Percentiles rank a stretch among this genome's conserved stretches.
phyloP scores from a whole-genome alignment of 2,113 vertebrate species.

The Hippopotamus amphibius region DNA sequence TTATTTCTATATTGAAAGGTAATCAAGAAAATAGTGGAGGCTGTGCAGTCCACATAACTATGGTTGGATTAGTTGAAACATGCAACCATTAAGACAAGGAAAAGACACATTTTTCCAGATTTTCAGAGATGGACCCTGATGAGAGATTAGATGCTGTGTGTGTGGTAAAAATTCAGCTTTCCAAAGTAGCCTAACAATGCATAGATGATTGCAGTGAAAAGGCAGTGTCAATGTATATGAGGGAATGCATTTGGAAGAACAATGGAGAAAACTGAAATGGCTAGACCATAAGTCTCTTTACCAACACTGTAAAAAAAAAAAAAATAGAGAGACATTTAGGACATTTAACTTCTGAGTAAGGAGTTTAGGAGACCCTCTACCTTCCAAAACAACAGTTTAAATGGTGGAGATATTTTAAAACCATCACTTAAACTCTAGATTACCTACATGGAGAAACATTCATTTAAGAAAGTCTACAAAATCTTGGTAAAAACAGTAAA shows the following conservation, averaged over 20 bases:
- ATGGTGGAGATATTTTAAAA: not conserved
- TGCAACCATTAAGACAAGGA: not conserved
- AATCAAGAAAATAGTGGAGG: not conserved
- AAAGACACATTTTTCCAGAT: no score
- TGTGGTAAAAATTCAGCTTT: not conserved
- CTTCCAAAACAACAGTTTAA: not conserved
- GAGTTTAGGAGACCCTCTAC: not conserved
- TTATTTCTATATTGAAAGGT: not conserved
- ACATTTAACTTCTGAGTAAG: not conserved
- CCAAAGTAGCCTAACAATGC: accelerated
- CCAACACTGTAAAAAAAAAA: not conserved
- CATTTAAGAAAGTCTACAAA: not conserved
- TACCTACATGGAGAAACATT: not conserved
- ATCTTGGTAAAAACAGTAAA: not conserved
- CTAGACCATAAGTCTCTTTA: not conserved
- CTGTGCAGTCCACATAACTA: not conserved
- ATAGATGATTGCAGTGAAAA: not conserved
- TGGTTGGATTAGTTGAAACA: not conserved
- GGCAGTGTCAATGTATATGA: accelerated
- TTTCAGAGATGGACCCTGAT: not conserved
- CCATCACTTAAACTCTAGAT: not conserved
- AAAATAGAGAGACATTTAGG: not conserved
- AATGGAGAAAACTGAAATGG: not conserved
- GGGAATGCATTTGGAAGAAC: accelerated
- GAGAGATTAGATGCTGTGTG: not conserved